Evolutionary conservation across 2,888 invertebrate genomes (phyloP).

Genomic region (Stenichneumon culpator): DNA sequence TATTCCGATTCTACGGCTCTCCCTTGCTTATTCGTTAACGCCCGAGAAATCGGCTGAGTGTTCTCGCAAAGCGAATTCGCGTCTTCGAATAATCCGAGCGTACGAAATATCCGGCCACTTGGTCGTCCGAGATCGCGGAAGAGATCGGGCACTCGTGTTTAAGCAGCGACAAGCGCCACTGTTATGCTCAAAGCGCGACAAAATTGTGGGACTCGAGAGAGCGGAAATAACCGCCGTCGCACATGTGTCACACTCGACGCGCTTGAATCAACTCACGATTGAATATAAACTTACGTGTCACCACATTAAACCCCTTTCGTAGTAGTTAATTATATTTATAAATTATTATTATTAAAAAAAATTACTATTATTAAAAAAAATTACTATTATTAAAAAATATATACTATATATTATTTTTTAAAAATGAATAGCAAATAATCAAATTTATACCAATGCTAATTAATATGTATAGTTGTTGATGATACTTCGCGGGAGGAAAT

Average conservation of each 20-base stretch:
- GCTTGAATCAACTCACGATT: conserved; percentile 21
- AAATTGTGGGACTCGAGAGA: conserved; percentile 47
- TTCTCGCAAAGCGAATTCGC: conserved; percentile 43
- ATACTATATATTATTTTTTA: too few relatives aligned
- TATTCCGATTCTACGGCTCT: not conserved
- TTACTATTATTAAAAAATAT: not conserved
- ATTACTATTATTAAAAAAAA: not conserved
- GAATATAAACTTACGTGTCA: not conserved
- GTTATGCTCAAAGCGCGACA: conserved; percentile 38
- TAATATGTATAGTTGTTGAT: not conserved
- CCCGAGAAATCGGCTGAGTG: conserved; percentile 50
- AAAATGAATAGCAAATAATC: not conserved
- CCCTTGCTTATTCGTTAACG: conserved; percentile 49
- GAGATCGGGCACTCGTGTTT: conserved; percentile 61
- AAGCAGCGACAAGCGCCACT: conserved; percentile 46
- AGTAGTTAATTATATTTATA: not conserved
- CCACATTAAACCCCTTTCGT: not conserved
- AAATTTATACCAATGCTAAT: not conserved
- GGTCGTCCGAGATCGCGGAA: conserved; percentile 76
- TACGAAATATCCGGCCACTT: conserved; percentile 78
- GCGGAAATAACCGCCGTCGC: conserved; percentile 39
- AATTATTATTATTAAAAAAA: not conserved
- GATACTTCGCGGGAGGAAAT: not conserved
- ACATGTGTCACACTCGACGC: conserved; percentile 31
- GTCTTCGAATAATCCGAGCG: conserved; percentile 74